Evolutionary conservation across 2,888 invertebrate species (phyloP).

Genomic region (Cosmia trapezina): DNA sequence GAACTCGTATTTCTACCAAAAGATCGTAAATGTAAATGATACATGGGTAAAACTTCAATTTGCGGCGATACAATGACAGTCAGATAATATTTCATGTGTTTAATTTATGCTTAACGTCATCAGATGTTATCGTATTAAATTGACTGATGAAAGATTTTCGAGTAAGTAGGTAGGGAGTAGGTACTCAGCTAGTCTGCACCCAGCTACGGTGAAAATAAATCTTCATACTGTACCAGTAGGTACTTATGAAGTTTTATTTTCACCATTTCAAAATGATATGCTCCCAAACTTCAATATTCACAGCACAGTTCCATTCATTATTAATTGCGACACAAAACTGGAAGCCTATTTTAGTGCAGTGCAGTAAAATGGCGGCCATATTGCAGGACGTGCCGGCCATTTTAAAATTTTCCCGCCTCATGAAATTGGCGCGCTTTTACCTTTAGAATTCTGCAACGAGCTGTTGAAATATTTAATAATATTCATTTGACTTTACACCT

Average conservation of each 20-base stretch:
- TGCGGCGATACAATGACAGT: not conserved
- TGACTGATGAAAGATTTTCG: not conserved
- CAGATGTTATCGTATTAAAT: not conserved
- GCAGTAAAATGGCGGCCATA: conserved; percentile 52
- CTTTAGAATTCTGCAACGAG: conserved; percentile 51
- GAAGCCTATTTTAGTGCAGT: conserved; percentile 41
- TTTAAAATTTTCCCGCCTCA: conserved; percentile 37
- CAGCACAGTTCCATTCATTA: conserved; percentile 25
- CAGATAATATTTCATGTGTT: not conserved
- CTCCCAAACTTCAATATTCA: conserved; percentile 5
- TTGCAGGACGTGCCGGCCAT: conserved; percentile 61
- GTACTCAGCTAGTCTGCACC: too few species aligned
- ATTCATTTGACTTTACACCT: conserved; percentile 46
- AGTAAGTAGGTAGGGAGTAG: too few species aligned
- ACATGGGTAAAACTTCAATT: not conserved
- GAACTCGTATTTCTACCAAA: not conserved
- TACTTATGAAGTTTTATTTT: not conserved
- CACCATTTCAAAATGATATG: not conserved
- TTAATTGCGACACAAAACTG: conserved; percentile 45
- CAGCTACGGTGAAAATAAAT: too few species aligned
- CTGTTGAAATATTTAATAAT: conserved; percentile 45
- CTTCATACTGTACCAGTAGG: too few species aligned
- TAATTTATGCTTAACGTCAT: not conserved
- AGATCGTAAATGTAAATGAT: not conserved
- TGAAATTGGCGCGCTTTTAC: conserved; percentile 52